phyloP scores from a whole-genome alignment of 2,797 vertebrate genomes.

The Brachyrhaphis roseni region DNA sequence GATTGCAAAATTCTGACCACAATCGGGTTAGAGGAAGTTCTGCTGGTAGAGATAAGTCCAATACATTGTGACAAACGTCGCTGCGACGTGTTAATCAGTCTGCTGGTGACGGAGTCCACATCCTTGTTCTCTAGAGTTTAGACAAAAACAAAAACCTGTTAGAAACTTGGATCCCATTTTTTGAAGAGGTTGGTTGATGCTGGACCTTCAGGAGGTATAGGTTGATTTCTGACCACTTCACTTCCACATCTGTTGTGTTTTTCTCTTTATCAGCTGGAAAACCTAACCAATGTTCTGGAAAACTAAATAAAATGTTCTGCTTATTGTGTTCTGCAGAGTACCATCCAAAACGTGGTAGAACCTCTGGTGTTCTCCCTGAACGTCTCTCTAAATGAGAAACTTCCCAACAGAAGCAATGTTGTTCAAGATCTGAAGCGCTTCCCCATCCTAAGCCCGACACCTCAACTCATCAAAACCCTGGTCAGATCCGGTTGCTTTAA shows the following conservation, averaged over 20 bases:
- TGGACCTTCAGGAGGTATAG: neutral
- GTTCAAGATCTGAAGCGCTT: conserved; percentile 47
- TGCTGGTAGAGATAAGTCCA: conserved; percentile 1
- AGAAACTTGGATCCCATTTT: conserved; percentile 1
- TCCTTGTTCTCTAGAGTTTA: conserved; percentile 17
- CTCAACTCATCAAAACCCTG: conserved; percentile 46
- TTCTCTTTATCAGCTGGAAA: too few relatives aligned
- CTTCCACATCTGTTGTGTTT: neutral
- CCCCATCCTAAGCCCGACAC: conserved; percentile 55
- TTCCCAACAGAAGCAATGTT: conserved; percentile 10
- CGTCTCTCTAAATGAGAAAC: conserved; percentile 32
- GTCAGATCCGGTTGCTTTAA: conserved; percentile 32
- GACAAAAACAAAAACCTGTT: conserved; percentile 3
- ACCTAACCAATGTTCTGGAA: neutral
- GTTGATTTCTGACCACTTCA: neutral
- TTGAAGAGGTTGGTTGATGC: neutral
- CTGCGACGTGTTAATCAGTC: conserved; percentile 10
- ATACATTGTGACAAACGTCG: neutral
- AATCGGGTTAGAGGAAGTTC: conserved; percentile 17
- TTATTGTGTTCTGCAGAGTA: conserved; percentile 40
- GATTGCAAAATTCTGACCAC: neutral
- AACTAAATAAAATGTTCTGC: conserved; percentile 9
- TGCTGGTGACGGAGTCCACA: conserved; percentile 16
- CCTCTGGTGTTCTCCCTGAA: conserved; percentile 70
- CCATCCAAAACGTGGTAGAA: conserved; percentile 51